Conservation (phyloP, 2,797 vertebrate species). For the Lateolabrax maculatus region DNA sequence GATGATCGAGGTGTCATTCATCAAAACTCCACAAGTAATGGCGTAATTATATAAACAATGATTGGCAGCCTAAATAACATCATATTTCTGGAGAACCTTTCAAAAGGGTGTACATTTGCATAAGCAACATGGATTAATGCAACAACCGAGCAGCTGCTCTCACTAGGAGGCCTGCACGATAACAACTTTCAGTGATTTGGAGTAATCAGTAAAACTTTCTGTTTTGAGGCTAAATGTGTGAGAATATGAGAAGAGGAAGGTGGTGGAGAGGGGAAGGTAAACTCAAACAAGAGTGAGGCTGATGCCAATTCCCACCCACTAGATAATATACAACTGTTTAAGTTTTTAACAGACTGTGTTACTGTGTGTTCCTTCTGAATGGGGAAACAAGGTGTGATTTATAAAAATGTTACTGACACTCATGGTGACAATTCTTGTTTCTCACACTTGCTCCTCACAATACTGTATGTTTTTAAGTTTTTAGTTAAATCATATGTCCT, state of each 20-base stretch:
- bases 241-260: conserved; percentile 53
- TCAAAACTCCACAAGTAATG: conserved; percentile 65
- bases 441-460: background rate
- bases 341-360: background rate
- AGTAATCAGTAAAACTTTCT: conserved; percentile 84
- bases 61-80: conserved; percentile 86
- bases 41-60: conserved; percentile 82
- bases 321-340: background rate
- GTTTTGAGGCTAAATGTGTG: conserved; percentile 68
- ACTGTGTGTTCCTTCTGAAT: background rate
- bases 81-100: conserved; percentile 84
- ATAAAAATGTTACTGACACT: background rate
- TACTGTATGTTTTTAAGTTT: background rate
- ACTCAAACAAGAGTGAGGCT: conserved; percentile 7
- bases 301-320: background rate
- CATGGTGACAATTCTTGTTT: background rate
- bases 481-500: background rate
- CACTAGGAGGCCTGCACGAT: conserved; percentile 73
- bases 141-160: conserved; percentile 85
- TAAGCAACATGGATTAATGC: conserved; percentile 82
- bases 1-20: conserved; percentile 68
- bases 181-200: conserved; percentile 84
- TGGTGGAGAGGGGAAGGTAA: conserved; percentile 16
- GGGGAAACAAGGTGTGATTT: background rate
- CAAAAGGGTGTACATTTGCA: conserved; percentile 85